Base-by-base conservation (phyloP, 1,140 invertebrate species). In the Harlomillsia oculata region DNA sequence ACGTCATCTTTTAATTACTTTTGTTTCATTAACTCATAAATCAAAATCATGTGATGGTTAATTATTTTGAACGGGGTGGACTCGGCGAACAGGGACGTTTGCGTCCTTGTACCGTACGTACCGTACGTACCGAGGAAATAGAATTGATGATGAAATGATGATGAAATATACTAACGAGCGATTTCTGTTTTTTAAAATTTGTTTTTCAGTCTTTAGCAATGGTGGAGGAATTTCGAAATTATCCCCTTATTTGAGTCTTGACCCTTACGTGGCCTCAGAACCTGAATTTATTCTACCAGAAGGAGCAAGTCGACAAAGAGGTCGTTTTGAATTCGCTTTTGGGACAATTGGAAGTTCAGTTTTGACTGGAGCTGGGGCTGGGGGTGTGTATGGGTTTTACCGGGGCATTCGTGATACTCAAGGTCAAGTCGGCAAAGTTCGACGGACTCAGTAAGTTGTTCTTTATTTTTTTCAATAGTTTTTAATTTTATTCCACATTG, bases 231-330 rank as follows among this genome's bases (percentile, higher is more conserved):
- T 46, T 3, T 56, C 59, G 14, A 59, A 59, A 53, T 52, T 90
- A 20, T 94, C 89, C 59, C 91, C 91, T 3, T 96, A 94, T 71
- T 76, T 96, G 62, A 94, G 92, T 73, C 88, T 92, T 72, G 88
- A 94, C 72, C 88, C 90, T 26, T 88, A 87, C 70, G 76, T 93
- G 58, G 81, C 82, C 39, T 78, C 80, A 67, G 79, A 91, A 67
- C 89, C 90, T 48, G 89, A 96, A 75, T 96, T 89, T 67, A 89
- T 97, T 66, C 90, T 94, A 67, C 84, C 89, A 29, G 91, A 95
- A 73, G 89, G 87, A 46, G 81, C 81, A n/a, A 77, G 76, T 26
- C 82, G 84, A 67, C 82, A 85, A 62, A 71, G 88, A 71, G 88
- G 87, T 23, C 73, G 87, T 48, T 88, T 91, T 70, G 88, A 92